phyloP scores from a whole-genome alignment of 2,888 invertebrate genomes.

The Andrena minutula region DNA sequence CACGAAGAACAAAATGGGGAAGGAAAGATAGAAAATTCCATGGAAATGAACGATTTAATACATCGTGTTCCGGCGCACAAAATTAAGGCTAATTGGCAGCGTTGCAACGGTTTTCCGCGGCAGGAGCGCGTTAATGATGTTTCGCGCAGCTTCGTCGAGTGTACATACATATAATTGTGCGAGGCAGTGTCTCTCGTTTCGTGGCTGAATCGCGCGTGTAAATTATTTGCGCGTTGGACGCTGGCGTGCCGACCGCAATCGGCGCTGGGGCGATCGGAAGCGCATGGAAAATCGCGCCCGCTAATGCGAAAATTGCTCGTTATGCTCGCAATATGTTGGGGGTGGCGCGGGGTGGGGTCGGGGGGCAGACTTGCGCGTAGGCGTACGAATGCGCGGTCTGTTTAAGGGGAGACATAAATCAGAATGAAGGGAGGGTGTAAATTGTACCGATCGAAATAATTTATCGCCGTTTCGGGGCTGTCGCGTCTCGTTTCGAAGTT shows the following conservation, averaged over 20 bases:
- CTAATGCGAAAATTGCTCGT: constrained; percentile 26
- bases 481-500: constrained; percentile 17
- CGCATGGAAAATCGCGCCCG: constrained; percentile 6
- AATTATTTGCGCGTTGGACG: constrained; percentile 32
- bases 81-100: constrained; percentile 3
- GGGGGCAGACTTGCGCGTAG: background rate
- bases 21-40: background rate
- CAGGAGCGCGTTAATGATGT: constrained; percentile 33
- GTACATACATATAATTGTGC: constrained; percentile 33
- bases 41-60: background rate
- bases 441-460: constrained; percentile 47
- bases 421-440: constrained; percentile 37
- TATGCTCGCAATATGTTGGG: constrained; percentile 1
- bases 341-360: background rate
- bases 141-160: constrained; percentile 38
- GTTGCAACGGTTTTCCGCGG: background rate
- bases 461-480: constrained; percentile 23
- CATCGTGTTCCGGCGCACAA: background rate
- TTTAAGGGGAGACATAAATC: constrained; percentile 53
- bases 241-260: constrained; percentile 22
- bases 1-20: background rate
- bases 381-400: constrained; percentile 23
- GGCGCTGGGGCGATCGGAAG: background rate
- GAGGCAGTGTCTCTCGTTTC: constrained; percentile 19
- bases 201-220: constrained; percentile 19